phyloP scores from a whole-genome alignment of 2,888 invertebrate species.

The Phortica magna region DNA sequence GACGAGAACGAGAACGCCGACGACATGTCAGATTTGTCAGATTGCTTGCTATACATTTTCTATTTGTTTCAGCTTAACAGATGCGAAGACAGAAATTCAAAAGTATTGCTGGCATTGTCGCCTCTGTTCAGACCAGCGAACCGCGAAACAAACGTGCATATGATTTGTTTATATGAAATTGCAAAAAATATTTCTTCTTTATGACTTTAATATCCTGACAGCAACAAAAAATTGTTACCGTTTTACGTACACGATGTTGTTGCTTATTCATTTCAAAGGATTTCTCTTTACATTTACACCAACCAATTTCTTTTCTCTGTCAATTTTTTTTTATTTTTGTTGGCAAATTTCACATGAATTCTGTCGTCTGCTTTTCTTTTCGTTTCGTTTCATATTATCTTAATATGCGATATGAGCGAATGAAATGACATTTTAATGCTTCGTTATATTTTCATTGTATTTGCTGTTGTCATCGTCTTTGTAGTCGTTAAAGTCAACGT shows the following conservation, averaged over 20 bases:
- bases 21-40: constrained; percentile 31
- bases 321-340: background rate
- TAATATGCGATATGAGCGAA: constrained; percentile 49
- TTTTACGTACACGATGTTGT: constrained; percentile 18
- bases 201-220: constrained; percentile 53
- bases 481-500: background rate
- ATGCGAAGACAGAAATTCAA: background rate
- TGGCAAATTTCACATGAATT: background rate
- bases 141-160: constrained; percentile 8
- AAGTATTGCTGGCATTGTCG: background rate
- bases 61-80: constrained; percentile 24
- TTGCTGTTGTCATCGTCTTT: constrained; percentile 44
- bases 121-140: background rate
- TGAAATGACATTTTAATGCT: constrained; percentile 68
- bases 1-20: background rate
- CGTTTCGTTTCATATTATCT: constrained; percentile 50
- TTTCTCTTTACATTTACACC: constrained; percentile 13
- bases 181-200: constrained; percentile 49
- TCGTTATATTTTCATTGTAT: constrained; percentile 65
- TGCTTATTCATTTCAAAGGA: constrained; percentile 26
- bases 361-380: constrained; percentile 20
- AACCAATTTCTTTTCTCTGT: background rate
- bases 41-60: constrained; percentile 24
- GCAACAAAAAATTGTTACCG: constrained; percentile 17
- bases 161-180: constrained; percentile 24